Percentiles rank a stretch among this genome's conserved stretches.
Evolutionary conservation across 2,113 vertebrate species (phyloP).

Genomic region (Tapirus terrestris): DNA sequence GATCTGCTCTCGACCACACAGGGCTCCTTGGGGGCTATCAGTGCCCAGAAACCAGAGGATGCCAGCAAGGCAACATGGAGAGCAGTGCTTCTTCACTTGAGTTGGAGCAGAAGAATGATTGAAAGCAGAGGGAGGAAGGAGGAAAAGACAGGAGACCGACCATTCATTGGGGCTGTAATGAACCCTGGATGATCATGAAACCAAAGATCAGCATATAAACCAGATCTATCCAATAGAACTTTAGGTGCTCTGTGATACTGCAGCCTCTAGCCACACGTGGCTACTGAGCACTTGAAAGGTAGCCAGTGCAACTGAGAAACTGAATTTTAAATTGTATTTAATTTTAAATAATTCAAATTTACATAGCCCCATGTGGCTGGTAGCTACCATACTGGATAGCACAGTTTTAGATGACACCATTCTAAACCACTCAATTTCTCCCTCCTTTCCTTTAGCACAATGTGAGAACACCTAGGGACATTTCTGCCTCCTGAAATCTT

Average conservation of each 20-base stretch:
- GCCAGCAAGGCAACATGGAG: background rate
- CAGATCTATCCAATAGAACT: background rate
- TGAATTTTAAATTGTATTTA: background rate
- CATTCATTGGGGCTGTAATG: background rate
- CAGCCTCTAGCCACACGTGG: background rate
- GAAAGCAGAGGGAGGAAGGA: background rate
- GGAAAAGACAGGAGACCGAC: background rate
- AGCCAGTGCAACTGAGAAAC: background rate
- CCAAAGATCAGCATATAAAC: background rate
- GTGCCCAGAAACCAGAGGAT: background rate
- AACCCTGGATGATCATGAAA: background rate
- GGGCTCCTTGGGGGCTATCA: background rate
- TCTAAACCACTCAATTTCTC: background rate
- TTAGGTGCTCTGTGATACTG: background rate
- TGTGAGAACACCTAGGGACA: background rate
- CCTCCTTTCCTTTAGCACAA: background rate
- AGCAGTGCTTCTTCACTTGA: background rate
- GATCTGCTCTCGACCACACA: background rate
- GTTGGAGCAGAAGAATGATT: background rate
- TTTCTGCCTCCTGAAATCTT: background rate
- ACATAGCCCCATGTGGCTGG: background rate
- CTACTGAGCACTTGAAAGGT: background rate
- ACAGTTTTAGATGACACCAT: background rate
- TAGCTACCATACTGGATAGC: background rate
- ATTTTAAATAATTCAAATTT: constrained; percentile 31